Evolutionary conservation across 2,888 invertebrate species (phyloP), one percentile per base, ranked within the genome.

Genomic region (Geophilus truncorum): DNA sequence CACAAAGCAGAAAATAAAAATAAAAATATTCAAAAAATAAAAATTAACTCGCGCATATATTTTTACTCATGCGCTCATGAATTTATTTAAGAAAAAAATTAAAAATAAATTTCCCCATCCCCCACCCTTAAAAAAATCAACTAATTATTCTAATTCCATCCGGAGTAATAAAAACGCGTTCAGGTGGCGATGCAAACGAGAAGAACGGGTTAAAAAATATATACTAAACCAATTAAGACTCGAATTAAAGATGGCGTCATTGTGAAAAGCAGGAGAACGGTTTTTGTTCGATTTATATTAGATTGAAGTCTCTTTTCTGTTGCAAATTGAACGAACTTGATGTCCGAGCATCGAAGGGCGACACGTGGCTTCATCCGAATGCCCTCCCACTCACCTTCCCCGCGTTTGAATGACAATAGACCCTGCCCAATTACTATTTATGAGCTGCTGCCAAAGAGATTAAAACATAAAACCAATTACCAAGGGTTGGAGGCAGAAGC

Each of bases 401-500:
- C 18, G 15, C 70, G 70, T 70, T 40, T 70, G 70, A 70, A 70
- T 70, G 23, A 70, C 70, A 70, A 70, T 70, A 28, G 70, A 28
- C 70, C 25, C 15, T 28, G 28, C 23, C 70, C 70, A 70, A 70
- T 70, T 70, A 70, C 70, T 70, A 70, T 70, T 70, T 70, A 70
- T 70, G 70, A 70, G 70, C 70, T 25, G 23, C 70, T 23, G 28
- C 70, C 23, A 70, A 28, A 70, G 70, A 70, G 70, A 70, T 70
- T 70, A 70, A 70, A 70, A 70, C 70, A 70, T 70, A 70, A 70
- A 70, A 70, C 70, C 70, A 70, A 70, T 70, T 70, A 70, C 70
- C 23, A 23, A 28, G 28, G 25, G 70, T 40, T 40, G 40, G 40
- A 40, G 28, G 70, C 70, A 70, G 70, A 70, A 70, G 25, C 70